A percentile compares a stretch with the other conserved stretches of the same genome.
phyloP scores from a whole-genome alignment of 2,113 vertebrate genomes.

The Tursiops truncatus region DNA sequence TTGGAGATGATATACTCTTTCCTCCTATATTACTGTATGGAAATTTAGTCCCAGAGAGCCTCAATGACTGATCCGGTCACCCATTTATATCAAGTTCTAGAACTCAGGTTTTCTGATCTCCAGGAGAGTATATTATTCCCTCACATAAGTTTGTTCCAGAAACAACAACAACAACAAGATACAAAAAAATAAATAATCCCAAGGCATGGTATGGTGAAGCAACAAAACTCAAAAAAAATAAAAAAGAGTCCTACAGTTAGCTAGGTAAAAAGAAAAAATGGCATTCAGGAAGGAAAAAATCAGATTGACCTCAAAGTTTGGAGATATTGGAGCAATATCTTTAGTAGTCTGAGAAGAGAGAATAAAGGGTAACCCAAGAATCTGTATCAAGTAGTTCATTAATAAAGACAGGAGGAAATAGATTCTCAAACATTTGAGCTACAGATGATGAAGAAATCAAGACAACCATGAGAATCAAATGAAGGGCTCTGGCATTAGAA shows the following conservation, averaged over 20 bases:
- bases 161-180: neutral
- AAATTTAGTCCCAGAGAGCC: neutral
- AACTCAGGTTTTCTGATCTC: neutral
- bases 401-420: conserved; percentile 30
- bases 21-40: neutral
- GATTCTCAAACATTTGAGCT: conserved; percentile 2
- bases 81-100: neutral
- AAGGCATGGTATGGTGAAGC: neutral
- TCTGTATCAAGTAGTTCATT: conserved; percentile 11
- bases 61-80: neutral
- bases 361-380: neutral
- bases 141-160: conserved; percentile 28
- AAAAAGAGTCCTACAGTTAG: neutral
- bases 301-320: neutral
- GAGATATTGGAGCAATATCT: neutral
- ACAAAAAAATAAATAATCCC: neutral
- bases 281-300: conserved; percentile 11
- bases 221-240: neutral
- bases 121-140: neutral
- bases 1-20: neutral
- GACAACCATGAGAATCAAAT: neutral
- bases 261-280: neutral
- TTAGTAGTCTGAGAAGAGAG: neutral
- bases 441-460: neutral
- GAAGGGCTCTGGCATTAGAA: neutral